Conservation (phyloP, 2,797 vertebrate genomes). For the Simalia tracyae region DNA sequence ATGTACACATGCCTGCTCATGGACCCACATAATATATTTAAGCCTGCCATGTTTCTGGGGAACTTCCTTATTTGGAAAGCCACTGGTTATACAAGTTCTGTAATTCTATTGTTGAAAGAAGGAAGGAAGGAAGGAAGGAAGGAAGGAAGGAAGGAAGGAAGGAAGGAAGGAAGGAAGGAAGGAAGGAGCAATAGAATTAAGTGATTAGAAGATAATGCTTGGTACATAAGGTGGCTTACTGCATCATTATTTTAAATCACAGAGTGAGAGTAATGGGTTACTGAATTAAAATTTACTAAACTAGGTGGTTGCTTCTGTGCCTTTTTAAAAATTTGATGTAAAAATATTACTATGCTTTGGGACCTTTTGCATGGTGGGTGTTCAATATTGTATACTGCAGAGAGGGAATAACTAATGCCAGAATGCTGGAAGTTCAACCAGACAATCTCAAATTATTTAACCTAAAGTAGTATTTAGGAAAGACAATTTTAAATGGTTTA, state of each 20-base stretch:
- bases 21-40: neutral
- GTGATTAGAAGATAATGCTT: constrained; percentile 26
- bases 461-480: constrained; percentile 28
- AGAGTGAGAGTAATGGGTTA: neutral
- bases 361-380: neutral
- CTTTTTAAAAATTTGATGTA: neutral
- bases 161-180: neutral
- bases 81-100: neutral
- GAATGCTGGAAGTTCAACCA: neutral
- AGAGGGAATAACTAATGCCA: constrained; percentile 24
- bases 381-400: constrained; percentile 22
- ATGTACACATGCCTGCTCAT: too few species aligned
- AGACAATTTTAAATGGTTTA: neutral
- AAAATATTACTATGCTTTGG: neutral
- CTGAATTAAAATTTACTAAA: constrained; percentile 3
- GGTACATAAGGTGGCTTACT: neutral
- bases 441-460: neutral
- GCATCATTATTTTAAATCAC: constrained; percentile 6
- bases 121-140: neutral
- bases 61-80: neutral
- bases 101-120: neutral
- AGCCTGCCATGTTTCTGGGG: neutral
- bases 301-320: neutral
- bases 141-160: neutral
- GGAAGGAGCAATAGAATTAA: constrained; percentile 10